Evolutionary conservation across 2,113 vertebrate species (phyloP), one percentile per base, ranked within the genome.

Genomic region (Lasiurus cinereus): DNA sequence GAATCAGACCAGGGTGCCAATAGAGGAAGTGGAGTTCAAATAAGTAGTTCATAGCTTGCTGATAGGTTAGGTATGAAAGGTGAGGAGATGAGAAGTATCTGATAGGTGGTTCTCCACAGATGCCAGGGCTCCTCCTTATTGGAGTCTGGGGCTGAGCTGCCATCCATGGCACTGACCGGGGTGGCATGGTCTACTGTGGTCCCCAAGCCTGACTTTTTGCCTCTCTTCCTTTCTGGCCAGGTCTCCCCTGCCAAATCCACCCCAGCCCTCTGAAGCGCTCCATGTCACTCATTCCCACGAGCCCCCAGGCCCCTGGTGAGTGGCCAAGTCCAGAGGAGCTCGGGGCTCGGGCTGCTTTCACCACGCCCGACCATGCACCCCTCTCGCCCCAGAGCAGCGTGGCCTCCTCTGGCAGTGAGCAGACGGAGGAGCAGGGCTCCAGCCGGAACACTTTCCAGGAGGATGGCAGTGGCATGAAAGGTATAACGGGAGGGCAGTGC

Each of bases 401-500:
- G 79, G 99, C 99, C 36, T 99, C 99, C 43, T 99, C 99, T 8
- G 99, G 99, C 97, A 99, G 99, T 33, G 99, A 99, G 97, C 99
- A 99, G 98, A 99, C 99, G 0, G 99, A 99, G 97, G 99, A 99
- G 33, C 98, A 98, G 96, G 97, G 98, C 88, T 98, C 98, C 59
- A 96, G 97, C 46, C 99, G 99, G 77, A 99, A 99, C 98, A 99
- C 99, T 83, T 99, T 99, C 97, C 99, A 99, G 94, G 99, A 99
- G 97, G 99, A 99, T 1, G 99, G 99, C 95, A 99, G 99, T 43
- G 99, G 99, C 97, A 99, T 99, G 99, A 99, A 99, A 99, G 99
- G 99, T 99, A 95, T 59, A 19, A 8, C 2, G 27, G 52, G 59
- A 64, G 36, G 83, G 59, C 48, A 54, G 50, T 27, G 21, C 48